Conservation (phyloP, 92 coral and sea anemone genomes). For the Plumapathes pennacea region DNA sequence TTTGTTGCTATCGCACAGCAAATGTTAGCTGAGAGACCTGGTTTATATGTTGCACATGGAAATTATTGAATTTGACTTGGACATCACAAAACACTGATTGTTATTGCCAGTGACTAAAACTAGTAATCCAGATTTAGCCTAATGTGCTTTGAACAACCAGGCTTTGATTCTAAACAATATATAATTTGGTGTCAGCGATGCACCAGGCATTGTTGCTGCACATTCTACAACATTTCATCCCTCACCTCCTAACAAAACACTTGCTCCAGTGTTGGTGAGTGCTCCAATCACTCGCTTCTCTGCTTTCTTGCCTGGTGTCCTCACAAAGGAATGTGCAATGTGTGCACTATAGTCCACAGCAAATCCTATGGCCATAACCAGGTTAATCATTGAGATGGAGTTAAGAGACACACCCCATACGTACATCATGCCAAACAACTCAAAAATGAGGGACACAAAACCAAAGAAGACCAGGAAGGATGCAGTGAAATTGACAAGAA, state of each 20-base stretch:
- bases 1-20: no score
- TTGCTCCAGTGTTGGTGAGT: slow-evolving; percentile 38
- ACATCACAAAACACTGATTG: no score
- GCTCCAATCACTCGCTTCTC: slow-evolving; percentile 33
- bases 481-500: slow-evolving; percentile 21
- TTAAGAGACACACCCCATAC: slow-evolving; percentile 48
- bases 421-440: slow-evolving; percentile 59
- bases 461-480: slow-evolving; percentile 35
- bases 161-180: no score
- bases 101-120: no score
- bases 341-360: slow-evolving; percentile 58
- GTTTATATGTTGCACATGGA: no score
- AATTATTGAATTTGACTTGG: no score
- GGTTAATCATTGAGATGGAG: slow-evolving; percentile 48
- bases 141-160: no score
- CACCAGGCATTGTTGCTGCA: no score
- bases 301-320: background rate
- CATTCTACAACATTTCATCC: no score
- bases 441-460: slow-evolving; percentile 43
- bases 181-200: no score
- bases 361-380: slow-evolving; percentile 58
- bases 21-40: no score
- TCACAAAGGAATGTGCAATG: slow-evolving; percentile 28
- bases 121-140: no score
- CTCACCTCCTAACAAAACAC: slow-evolving; percentile 51